phyloP scores from a whole-genome alignment of 2,113 vertebrate species.

The Perca flavescens region DNA sequence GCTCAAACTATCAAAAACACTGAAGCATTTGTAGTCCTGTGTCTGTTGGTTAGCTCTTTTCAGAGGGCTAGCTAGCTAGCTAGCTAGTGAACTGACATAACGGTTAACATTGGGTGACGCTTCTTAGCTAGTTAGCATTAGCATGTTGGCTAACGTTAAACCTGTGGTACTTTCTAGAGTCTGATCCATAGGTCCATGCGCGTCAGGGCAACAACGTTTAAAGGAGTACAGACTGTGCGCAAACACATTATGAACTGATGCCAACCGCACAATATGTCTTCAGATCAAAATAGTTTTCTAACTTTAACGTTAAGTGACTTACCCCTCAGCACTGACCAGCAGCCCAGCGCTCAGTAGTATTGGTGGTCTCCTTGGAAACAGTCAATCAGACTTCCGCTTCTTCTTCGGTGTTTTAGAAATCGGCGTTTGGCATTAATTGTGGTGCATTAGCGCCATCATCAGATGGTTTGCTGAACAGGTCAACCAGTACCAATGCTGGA shows the following conservation, averaged over 20 bases:
- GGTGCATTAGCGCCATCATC: too few relatives aligned
- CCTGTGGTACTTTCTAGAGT: slow-evolving; percentile 11
- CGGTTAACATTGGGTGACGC: not conserved
- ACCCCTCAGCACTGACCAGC: slow-evolving; percentile 38
- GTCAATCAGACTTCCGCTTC: slow-evolving; percentile 19
- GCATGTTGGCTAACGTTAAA: slow-evolving; percentile 41
- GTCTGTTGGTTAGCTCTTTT: too few relatives aligned
- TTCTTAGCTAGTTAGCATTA: slow-evolving; percentile 45
- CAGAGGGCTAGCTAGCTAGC: not conserved
- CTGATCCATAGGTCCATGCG: too few relatives aligned
- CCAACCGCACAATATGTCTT: not conserved
- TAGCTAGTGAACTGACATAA: not conserved
- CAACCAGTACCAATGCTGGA: not conserved
- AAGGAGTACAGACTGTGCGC: not conserved
- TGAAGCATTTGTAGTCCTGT: not conserved
- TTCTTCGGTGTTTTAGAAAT: slow-evolving; percentile 23
- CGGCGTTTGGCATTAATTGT: too few relatives aligned
- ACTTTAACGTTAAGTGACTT: slow-evolving; percentile 22
- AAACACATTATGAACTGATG: not conserved
- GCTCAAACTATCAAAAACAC: not conserved
- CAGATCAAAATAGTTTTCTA: not conserved
- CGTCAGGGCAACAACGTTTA: not conserved
- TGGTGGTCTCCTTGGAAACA: slow-evolving; percentile 75
- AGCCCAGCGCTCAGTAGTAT: slow-evolving; percentile 31
- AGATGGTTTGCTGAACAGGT: not conserved